A percentile compares a stretch with the other conserved stretches of the same genome.
phyloP scores from a whole-genome alignment of 2,797 vertebrate genomes.

The Pachyuromys duprasi region DNA sequence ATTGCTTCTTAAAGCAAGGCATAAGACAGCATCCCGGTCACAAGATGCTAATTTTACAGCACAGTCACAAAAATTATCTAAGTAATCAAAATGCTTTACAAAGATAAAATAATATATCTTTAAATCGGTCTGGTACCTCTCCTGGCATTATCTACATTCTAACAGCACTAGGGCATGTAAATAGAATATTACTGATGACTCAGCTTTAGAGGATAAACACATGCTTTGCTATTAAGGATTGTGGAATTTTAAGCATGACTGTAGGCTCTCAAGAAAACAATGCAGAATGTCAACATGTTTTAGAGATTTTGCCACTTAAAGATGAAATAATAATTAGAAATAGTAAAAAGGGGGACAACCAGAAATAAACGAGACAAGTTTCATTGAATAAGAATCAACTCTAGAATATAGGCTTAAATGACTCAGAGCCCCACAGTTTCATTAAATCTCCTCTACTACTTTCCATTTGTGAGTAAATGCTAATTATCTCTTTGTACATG shows the following conservation, averaged over 20 bases:
- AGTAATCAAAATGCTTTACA: constrained; percentile 75
- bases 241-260: constrained; percentile 71
- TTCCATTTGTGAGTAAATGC: background rate
- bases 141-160: constrained; percentile 66
- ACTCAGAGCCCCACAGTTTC: background rate
- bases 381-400: constrained; percentile 77
- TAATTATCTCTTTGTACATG: background rate
- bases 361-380: constrained; percentile 42
- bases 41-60: constrained; percentile 81
- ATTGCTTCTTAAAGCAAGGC: constrained; percentile 69
- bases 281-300: constrained; percentile 77
- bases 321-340: constrained; percentile 74
- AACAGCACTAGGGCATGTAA: constrained; percentile 75
- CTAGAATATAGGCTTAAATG: background rate
- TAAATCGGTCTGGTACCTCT: constrained; percentile 61
- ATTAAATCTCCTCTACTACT: background rate
- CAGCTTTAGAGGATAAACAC: constrained; percentile 76
- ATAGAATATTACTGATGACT: constrained; percentile 80
- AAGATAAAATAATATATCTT: constrained; percentile 78
- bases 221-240: constrained; percentile 80
- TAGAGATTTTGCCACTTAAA: constrained; percentile 79
- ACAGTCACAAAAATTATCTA: constrained; percentile 76
- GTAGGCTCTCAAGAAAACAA: constrained; percentile 46
- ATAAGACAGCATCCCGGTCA: constrained; percentile 75
- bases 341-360: constrained; percentile 10